A percentile compares a stretch with the other conserved stretches of the same genome.
Evolutionary conservation across 53 echinoderm and acorn worm genomes (phyloP).

Genomic region (Antedon mediterranea): DNA sequence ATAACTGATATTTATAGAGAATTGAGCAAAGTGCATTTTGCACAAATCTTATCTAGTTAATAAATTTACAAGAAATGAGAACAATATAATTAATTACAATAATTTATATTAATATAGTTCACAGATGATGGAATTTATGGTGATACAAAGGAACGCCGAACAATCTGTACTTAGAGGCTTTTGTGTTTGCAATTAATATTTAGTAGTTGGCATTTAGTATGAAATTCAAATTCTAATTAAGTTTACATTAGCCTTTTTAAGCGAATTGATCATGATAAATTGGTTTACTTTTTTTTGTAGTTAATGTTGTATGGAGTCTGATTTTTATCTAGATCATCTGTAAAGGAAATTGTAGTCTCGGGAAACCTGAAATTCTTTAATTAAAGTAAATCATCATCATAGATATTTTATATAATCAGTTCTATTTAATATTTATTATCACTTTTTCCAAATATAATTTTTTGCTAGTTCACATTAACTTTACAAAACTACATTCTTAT

Average conservation of each 20-base stretch:
- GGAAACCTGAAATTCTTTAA: too few relatives aligned
- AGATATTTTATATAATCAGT: too few relatives aligned
- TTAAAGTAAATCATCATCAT: neutral
- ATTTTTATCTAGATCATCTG: neutral
- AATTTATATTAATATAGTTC: neutral
- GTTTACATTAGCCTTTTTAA: neutral
- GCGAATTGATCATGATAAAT: neutral
- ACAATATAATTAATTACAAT: neutral
- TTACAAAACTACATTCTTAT: too few relatives aligned
- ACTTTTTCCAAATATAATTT: too few relatives aligned
- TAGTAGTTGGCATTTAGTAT: neutral
- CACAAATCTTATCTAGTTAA: too few relatives aligned
- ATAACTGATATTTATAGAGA: too few relatives aligned
- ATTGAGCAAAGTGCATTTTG: too few relatives aligned
- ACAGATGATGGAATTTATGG: neutral
- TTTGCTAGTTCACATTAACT: too few relatives aligned
- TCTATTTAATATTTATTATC: too few relatives aligned
- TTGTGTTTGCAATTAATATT: neutral
- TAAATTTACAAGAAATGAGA: too few relatives aligned
- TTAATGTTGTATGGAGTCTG: neutral
- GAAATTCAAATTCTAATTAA: neutral
- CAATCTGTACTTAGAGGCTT: neutral
- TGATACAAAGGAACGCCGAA: neutral
- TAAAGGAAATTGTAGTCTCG: too few relatives aligned
- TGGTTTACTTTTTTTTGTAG: neutral